Evolutionary conservation across 2,888 invertebrate species (phyloP).

Genomic region (Xanthorhoe spadicearia): DNA sequence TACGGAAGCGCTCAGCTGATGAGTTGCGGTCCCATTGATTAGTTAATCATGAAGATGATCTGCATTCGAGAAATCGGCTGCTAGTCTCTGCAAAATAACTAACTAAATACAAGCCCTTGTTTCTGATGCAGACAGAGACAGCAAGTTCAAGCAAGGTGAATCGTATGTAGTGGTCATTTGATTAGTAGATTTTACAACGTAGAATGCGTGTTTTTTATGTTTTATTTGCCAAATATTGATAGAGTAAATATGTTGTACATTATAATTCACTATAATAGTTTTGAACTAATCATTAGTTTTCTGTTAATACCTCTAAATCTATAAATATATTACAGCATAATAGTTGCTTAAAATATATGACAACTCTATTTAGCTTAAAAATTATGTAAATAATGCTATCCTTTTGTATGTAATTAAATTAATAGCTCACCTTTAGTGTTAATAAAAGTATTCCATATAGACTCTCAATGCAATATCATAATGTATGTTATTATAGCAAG

Average conservation of each 20-base stretch:
- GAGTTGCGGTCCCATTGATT: no score
- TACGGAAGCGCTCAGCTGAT: no score
- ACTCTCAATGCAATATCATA: neutral
- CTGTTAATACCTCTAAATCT: no score
- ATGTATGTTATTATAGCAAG: neutral
- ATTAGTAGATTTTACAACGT: constrained; percentile 26
- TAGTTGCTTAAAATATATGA: no score
- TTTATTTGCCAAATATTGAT: constrained; percentile 12
- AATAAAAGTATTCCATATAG: neutral
- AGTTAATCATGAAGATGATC: no score
- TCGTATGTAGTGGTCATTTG: constrained; percentile 43
- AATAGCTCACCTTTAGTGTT: neutral
- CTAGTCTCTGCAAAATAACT: no score
- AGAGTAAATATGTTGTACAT: neutral
- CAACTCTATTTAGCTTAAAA: no score
- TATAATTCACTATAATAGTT: no score
- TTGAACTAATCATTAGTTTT: no score
- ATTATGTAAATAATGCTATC: neutral
- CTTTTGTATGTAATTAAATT: neutral
- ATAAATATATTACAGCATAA: no score
- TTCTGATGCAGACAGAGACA: constrained; percentile 62
- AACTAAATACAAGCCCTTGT: constrained; percentile 44
- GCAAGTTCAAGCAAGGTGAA: constrained; percentile 65
- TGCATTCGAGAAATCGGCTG: no score
- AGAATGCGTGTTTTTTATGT: constrained; percentile 31